A percentile compares a stretch with the other conserved stretches of the same genome.
Conservation (phyloP, 1,140 invertebrate species). For the Lasaia peninsularis region DNA sequence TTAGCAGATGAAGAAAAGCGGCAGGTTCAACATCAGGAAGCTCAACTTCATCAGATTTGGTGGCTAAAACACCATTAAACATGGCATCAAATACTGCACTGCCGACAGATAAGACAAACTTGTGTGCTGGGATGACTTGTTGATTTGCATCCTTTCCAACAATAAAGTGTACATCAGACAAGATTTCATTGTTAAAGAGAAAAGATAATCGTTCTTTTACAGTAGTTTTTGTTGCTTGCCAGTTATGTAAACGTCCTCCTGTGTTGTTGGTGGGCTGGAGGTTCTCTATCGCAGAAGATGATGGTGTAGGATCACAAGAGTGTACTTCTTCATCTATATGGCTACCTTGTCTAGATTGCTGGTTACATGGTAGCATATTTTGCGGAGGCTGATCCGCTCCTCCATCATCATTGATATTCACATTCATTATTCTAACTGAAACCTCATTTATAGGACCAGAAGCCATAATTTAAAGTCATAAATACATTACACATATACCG, state of each 20-base stretch:
- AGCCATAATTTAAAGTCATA: slow-evolving; percentile 43
- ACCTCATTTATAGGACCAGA: slow-evolving; percentile 66
- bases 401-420: slow-evolving; percentile 47
- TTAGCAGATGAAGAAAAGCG: slow-evolving; percentile 84
- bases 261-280: slow-evolving; percentile 56
- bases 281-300: slow-evolving; percentile 63
- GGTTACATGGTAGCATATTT: slow-evolving; percentile 73
- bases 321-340: slow-evolving; percentile 54
- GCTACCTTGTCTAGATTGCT: slow-evolving; percentile 45
- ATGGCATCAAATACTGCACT: slow-evolving; percentile 93
- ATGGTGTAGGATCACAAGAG: slow-evolving; percentile 44
- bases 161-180: slow-evolving; percentile 89
- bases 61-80: slow-evolving; percentile 88
- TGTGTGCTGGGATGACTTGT: slow-evolving; percentile 89
- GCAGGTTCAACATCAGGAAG: slow-evolving; percentile 91
- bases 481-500: slow-evolving; percentile 43
- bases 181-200: slow-evolving; percentile 89
- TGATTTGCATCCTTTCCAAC: slow-evolving; percentile 85
- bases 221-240: slow-evolving; percentile 84
- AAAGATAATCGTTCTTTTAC: slow-evolving; percentile 88
- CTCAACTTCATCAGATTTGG: slow-evolving; percentile 85
- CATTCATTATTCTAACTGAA: slow-evolving; percentile 54
- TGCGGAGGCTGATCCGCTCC: slow-evolving; percentile 62
- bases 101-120: slow-evolving; percentile 89
- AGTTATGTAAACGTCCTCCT: slow-evolving; percentile 77